These are phyloP conservation scores for Sitta europaea DNA, from an alignment of 2,113 vertebrate species.

Conservation along the genomic window DNA sequence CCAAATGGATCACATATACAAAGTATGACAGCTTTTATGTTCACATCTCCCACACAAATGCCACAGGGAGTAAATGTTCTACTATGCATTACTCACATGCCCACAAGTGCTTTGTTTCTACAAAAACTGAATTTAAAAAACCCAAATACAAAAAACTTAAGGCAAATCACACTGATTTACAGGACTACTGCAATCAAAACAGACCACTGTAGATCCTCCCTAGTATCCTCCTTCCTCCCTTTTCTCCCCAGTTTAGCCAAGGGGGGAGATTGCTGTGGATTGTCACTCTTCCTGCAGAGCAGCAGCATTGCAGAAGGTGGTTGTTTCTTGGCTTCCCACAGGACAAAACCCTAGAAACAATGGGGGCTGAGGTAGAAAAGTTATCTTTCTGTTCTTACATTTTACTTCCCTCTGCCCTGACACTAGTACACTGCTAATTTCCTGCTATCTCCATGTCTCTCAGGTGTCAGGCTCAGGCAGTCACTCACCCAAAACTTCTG, in stretches of 20 bases:
- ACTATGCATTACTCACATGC: background rate
- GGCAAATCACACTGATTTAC: background rate
- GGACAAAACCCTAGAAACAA: background rate
- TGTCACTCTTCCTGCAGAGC: background rate
- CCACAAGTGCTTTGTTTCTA: background rate
- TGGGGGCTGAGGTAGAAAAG: background rate
- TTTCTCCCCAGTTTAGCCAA: background rate
- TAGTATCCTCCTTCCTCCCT: background rate
- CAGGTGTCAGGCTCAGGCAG: too few species aligned
- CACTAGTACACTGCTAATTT: background rate
- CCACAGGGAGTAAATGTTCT: background rate
- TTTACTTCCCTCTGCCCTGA: background rate
- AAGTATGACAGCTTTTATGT: background rate
- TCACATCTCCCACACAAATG: background rate
- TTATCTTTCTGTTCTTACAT: background rate
- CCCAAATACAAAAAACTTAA: background rate
- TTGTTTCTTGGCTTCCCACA: background rate
- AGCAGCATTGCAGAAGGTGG: background rate
- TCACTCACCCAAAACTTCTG: background rate
- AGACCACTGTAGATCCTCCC: background rate
- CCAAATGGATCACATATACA: background rate
- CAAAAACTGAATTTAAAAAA: background rate
- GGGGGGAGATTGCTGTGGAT: background rate
- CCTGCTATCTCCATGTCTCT: background rate
- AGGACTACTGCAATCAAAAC: background rate